Conservation (phyloP, 2,113 vertebrate species). For the Catharus bicknelli region DNA sequence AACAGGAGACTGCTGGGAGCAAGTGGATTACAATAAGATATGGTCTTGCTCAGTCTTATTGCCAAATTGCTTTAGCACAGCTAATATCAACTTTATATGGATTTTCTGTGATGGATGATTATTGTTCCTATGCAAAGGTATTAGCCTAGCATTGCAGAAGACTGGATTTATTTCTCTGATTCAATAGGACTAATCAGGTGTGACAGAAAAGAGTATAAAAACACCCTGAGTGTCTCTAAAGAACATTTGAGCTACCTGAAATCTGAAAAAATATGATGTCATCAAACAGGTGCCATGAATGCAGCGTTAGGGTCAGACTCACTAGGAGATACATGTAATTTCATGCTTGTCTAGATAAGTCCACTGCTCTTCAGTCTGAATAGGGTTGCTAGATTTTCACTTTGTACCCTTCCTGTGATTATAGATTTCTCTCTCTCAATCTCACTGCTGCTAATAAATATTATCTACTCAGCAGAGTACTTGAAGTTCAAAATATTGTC, state of each 20-base stretch:
- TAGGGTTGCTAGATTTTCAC: background rate
- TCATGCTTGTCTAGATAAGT: background rate
- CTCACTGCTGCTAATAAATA: background rate
- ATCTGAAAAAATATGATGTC: background rate
- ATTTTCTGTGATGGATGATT: background rate
- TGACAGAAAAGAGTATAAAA: background rate
- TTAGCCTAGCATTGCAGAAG: background rate
- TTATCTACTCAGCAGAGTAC: background rate
- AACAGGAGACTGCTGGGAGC: background rate
- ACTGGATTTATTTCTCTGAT: background rate
- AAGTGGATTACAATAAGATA: background rate
- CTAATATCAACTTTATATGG: background rate
- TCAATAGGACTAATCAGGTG: background rate
- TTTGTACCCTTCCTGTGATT: background rate
- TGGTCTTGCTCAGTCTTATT: background rate
- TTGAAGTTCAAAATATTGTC: background rate
- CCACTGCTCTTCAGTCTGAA: background rate
- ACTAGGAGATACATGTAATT: background rate
- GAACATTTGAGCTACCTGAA: background rate
- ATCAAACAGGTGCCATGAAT: background rate
- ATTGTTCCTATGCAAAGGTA: background rate
- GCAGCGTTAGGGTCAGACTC: background rate
- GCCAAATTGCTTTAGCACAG: background rate
- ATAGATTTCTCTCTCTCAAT: background rate
- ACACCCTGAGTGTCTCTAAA: background rate